Conservation (phyloP, 2,113 vertebrate species). For the Gymnarchus niloticus region DNA sequence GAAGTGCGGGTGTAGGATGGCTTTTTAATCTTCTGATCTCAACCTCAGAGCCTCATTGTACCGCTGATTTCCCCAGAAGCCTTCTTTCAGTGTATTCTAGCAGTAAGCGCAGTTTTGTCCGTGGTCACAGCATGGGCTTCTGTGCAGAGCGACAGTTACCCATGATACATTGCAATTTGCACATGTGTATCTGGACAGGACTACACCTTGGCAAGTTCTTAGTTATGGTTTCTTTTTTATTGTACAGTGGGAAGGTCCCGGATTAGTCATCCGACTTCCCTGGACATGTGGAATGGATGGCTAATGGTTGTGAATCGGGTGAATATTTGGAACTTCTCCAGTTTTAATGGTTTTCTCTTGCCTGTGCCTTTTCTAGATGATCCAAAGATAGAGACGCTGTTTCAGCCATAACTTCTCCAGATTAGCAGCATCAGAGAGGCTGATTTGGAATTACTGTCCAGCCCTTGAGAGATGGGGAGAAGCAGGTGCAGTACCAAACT, state of each 20-base stretch:
- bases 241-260: background rate
- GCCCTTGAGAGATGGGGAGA: slow-evolving; percentile 58
- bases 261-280: background rate
- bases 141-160: background rate
- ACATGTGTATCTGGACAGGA: background rate
- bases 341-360: background rate
- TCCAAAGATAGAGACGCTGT: background rate
- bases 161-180: background rate
- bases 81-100: background rate
- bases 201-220: background rate
- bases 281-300: background rate
- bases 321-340: background rate
- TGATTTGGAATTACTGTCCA: slow-evolving; percentile 72
- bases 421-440: slow-evolving; percentile 4
- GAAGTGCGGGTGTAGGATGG: background rate
- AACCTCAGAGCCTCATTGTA: background rate
- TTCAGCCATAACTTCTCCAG: background rate
- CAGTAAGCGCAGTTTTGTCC: background rate
- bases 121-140: background rate
- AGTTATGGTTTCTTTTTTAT: background rate
- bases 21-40: background rate
- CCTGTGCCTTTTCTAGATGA: background rate
- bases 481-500: slow-evolving; percentile 11
- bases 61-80: background rate
- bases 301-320: no score